These are phyloP conservation scores for Puma concolor DNA, from an alignment of 2,113 vertebrate genomes.

Conservation along the genomic window DNA sequence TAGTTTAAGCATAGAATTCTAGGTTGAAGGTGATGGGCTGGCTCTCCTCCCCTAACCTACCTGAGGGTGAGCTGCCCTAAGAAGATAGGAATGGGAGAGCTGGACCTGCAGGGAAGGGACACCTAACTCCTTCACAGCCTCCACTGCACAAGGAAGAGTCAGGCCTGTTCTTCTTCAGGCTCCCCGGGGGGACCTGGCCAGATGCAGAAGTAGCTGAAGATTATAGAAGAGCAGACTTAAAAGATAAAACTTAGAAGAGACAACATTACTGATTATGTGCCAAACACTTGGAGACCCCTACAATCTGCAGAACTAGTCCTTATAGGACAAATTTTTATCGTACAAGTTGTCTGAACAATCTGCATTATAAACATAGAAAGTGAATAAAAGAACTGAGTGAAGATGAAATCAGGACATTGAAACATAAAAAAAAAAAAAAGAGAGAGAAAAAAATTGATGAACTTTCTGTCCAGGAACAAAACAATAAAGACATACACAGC, in stretches of 20 bases:
- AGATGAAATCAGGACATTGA: conserved; percentile 86
- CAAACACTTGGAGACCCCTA: conserved; percentile 91
- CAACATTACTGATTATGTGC: conserved; percentile 91
- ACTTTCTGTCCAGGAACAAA: conserved; percentile 84
- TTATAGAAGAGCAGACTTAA: conserved; percentile 89
- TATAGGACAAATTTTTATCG: conserved; percentile 88
- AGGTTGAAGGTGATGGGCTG: not conserved
- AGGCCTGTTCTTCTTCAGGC: conserved; percentile 90
- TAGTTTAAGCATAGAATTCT: not conserved
- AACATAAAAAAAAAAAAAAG: conserved; percentile 83
- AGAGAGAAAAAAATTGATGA: conserved; percentile 88
- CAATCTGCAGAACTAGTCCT: conserved; percentile 87
- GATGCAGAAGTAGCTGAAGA: conserved; percentile 93
- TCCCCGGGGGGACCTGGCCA: conserved; percentile 86
- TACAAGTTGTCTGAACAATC: conserved; percentile 88
- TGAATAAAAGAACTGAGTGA: conserved; percentile 88
- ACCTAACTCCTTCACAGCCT: conserved; percentile 83
- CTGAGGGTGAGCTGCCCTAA: not conserved
- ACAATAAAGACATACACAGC: conserved; percentile 80
- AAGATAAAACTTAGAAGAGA: conserved; percentile 83
- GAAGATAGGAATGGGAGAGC: conserved; percentile 1
- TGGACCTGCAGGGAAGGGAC: not conserved
- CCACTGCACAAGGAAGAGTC: conserved; percentile 88
- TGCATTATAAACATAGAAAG: conserved; percentile 88
- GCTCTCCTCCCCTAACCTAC: not conserved